A percentile compares a stretch with the other conserved stretches of the same genome.
Evolutionary conservation across 2,797 vertebrate genomes (phyloP).

Genomic region (Hoplostethus mediterraneus): DNA sequence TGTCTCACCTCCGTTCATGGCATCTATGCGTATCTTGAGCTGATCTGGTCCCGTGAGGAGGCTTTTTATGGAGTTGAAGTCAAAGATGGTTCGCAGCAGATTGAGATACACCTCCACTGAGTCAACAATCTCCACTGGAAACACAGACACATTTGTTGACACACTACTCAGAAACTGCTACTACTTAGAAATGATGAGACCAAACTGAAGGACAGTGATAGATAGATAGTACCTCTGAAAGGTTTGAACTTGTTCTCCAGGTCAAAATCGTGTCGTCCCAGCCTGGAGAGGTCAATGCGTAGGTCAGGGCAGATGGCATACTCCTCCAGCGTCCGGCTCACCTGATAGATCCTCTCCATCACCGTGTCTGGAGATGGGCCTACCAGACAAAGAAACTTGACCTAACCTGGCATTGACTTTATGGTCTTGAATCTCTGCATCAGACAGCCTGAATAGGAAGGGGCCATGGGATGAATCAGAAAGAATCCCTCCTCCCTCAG

Average conservation of each 20-base stretch:
- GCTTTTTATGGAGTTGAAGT: constrained; percentile 93
- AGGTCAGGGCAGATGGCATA: constrained; percentile 97
- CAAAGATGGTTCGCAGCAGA: constrained; percentile 94
- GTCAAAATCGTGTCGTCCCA: constrained; percentile 98
- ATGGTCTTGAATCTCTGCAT: background rate
- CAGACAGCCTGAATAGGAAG: background rate
- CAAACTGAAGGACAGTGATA: background rate
- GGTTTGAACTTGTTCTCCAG: constrained; percentile 99
- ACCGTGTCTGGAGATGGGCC: constrained; percentile 95
- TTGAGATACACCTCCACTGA: constrained; percentile 97
- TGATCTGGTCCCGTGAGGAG: constrained; percentile 93
- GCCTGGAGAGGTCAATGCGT: constrained; percentile 93
- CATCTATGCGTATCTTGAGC: constrained; percentile 96
- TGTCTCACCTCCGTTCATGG: constrained; percentile 95
- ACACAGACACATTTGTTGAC: constrained; percentile 17
- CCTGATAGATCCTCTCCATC: constrained; percentile 96
- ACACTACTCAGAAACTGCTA: background rate
- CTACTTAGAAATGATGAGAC: too few species aligned
- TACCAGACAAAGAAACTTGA: constrained; percentile 53
- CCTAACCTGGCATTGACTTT: background rate
- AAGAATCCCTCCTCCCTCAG: background rate
- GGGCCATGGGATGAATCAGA: background rate
- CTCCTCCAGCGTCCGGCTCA: constrained; percentile 97
- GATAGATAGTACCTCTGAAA: constrained; percentile 90
- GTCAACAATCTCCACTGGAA: constrained; percentile 96